Conservation (phyloP, 37 sponge, comb jelly and placozoan genomes). For the Tethya wilhelma region DNA sequence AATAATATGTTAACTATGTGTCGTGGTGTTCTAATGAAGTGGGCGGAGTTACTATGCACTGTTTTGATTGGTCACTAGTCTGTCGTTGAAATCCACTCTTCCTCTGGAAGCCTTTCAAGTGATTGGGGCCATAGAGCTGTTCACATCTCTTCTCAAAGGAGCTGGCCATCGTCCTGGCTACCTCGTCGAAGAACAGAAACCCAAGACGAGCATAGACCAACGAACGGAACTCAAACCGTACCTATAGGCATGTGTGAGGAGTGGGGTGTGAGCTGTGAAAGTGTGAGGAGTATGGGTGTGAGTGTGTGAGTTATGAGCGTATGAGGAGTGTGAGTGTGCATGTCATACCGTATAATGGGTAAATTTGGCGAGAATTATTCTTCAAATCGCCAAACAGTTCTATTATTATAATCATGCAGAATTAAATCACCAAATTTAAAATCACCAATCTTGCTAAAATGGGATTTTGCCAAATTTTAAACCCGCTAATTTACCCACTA, state of each 20-base stretch:
- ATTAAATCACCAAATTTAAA: too few species aligned
- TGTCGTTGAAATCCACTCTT: too few species aligned
- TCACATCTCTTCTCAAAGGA: slow-evolving; percentile 67
- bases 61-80: too few species aligned
- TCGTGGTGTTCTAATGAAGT: too few species aligned
- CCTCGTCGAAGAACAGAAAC: slow-evolving; percentile 62
- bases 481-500: too few species aligned
- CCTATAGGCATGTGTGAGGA: slow-evolving; percentile 13
- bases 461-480: too few species aligned
- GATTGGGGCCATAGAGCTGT: slow-evolving; percentile 52
- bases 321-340: neutral
- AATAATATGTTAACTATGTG: too few species aligned
- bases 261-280: neutral
- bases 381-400: too few species aligned
- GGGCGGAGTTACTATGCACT: too few species aligned
- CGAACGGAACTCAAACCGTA: slow-evolving; percentile 66
- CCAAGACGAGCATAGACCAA: slow-evolving; percentile 50
- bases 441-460: too few species aligned
- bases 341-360: neutral
- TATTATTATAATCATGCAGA: too few species aligned
- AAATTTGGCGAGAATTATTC: too few species aligned
- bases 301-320: neutral
- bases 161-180: slow-evolving; percentile 56
- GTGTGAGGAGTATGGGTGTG: neutral
- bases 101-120: slow-evolving; percentile 31